Conservation (phyloP, 2,113 vertebrate species). For the Macroglossus sobrinus region DNA sequence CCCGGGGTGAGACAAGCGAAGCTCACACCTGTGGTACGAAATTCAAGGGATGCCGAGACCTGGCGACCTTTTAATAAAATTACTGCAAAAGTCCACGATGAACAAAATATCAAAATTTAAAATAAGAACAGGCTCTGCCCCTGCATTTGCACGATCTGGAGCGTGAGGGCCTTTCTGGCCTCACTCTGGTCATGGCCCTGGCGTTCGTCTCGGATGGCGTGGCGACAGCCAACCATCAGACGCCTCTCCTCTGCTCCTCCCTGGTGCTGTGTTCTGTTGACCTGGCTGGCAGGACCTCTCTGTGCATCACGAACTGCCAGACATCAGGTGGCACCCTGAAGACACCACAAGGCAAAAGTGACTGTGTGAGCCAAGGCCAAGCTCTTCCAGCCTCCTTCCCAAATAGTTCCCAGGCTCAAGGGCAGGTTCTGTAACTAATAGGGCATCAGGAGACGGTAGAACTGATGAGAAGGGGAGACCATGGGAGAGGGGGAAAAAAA, state of each 20-base stretch:
- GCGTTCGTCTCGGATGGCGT: background rate
- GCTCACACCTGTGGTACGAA: background rate
- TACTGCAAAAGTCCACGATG: background rate
- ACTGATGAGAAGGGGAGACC: background rate
- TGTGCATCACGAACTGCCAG: background rate
- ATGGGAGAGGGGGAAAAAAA: background rate
- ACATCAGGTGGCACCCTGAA: background rate
- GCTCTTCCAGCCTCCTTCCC: background rate
- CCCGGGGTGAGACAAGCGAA: background rate
- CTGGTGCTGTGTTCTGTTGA: background rate
- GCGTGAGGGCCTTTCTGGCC: background rate
- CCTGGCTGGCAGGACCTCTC: background rate
- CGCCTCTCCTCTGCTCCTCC: background rate
- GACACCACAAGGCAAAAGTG: background rate
- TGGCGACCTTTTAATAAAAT: background rate
- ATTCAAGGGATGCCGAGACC: background rate
- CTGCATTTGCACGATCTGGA: background rate
- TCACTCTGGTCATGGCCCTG: background rate
- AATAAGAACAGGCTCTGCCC: background rate
- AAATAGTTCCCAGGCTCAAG: background rate
- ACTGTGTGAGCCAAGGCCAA: background rate
- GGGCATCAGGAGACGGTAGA: background rate
- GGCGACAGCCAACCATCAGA: background rate
- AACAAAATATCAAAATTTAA: background rate
- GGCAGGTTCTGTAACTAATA: background rate